phyloP scores from a whole-genome alignment of 2,888 invertebrate genomes.

The Podabrus alpinus region DNA sequence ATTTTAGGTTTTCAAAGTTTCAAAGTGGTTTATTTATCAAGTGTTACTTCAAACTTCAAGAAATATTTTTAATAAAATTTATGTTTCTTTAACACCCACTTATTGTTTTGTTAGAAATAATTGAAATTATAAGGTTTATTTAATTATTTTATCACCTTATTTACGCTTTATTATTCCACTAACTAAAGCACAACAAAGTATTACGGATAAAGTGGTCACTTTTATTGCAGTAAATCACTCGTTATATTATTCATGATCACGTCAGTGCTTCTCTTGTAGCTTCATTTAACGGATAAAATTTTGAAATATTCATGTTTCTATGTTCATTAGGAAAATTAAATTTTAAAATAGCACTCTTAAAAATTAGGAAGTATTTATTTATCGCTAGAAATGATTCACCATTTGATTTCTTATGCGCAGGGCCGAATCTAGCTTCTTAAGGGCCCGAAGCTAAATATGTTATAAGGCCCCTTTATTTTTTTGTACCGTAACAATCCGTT shows the following conservation, averaged over 20 bases:
- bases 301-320: neutral
- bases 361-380: neutral
- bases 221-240: conserved; percentile 6
- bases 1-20: neutral
- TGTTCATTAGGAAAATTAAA: neutral
- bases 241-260: conserved; percentile 6
- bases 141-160: neutral
- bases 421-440: too few species aligned
- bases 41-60: neutral
- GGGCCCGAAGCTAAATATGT: too few species aligned
- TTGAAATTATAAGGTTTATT: neutral
- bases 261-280: neutral
- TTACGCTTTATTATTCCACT: neutral
- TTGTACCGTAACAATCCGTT: too few species aligned
- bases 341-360: neutral
- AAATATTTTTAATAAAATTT: neutral
- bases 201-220: neutral
- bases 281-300: neutral
- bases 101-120: neutral
- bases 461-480: too few species aligned
- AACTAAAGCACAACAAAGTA: neutral
- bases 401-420: too few species aligned
- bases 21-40: neutral
- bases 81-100: neutral
- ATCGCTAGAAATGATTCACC: neutral